Percentiles rank a stretch among this genome's conserved stretches.
Evolutionary conservation across 2,888 invertebrate species (phyloP).

Genomic region (Stictocephala bisonia): DNA sequence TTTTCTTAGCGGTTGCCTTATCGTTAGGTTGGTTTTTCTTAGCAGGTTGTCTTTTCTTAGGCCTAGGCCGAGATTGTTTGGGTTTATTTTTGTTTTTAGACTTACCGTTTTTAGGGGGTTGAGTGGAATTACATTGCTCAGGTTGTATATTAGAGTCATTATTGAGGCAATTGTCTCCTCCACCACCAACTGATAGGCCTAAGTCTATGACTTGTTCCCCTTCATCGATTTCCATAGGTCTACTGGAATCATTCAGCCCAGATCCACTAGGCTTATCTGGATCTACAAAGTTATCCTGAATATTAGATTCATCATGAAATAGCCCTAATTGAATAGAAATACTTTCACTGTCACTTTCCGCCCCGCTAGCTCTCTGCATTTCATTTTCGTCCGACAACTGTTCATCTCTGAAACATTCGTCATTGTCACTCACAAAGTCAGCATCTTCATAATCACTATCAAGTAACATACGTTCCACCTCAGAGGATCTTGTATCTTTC

Average conservation of each 20-base stretch:
- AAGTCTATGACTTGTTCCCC: slow-evolving; percentile 10
- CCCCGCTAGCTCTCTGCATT: slow-evolving; percentile 3
- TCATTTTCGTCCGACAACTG: slow-evolving; percentile 6
- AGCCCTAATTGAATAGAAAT: slow-evolving; percentile 2
- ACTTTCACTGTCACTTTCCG: slow-evolving; percentile 6
- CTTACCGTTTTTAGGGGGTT: slow-evolving; percentile 14
- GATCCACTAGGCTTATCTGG: slow-evolving; percentile 18
- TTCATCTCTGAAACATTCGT: not conserved
- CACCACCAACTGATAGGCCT: slow-evolving; percentile 16
- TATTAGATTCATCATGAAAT: not conserved
- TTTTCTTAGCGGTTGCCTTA: not conserved
- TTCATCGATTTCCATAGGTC: slow-evolving; percentile 8
- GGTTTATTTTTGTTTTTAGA: slow-evolving; percentile 5
- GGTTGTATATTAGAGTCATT: not conserved
- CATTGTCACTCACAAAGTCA: slow-evolving; percentile 13
- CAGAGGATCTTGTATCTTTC: slow-evolving; percentile 15
- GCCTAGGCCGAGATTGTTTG: slow-evolving; percentile 13
- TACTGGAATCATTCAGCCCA: not conserved
- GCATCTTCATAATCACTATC: slow-evolving; percentile 15
- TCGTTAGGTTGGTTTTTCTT: slow-evolving; percentile 1
- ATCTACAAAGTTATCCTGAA: slow-evolving; percentile 5
- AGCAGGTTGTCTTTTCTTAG: too few relatives aligned
- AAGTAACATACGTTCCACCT: slow-evolving; percentile 10
- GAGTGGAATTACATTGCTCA: not conserved
- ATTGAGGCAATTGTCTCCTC: slow-evolving; percentile 21